phyloP scores from a whole-genome alignment of 2,888 invertebrate species.

The Dicycla oo region DNA sequence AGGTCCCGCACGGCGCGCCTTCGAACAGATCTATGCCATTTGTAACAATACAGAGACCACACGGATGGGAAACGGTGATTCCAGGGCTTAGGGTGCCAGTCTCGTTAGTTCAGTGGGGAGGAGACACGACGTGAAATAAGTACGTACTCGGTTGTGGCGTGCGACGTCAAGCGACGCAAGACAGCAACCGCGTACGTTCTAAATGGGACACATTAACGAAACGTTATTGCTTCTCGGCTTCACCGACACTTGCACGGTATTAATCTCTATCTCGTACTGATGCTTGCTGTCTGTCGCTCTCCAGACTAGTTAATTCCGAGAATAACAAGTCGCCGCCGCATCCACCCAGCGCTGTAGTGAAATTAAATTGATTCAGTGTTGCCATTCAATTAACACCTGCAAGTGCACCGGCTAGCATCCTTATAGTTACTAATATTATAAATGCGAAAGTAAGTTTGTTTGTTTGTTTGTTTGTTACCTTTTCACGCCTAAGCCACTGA shows the following conservation, averaged over 20 bases:
- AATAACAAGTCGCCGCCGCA: conserved; percentile 69
- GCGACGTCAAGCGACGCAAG: conserved; percentile 80
- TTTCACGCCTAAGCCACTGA: no score
- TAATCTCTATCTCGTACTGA: conserved; percentile 84
- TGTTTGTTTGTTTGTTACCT: no score
- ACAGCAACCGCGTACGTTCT: conserved; percentile 85
- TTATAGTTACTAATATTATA: no score
- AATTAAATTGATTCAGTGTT: conserved; percentile 49
- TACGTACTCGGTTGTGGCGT: conserved; percentile 75
- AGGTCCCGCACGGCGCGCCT: conserved; percentile 83
- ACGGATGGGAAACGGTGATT: conserved; percentile 85
- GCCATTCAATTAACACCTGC: conserved; percentile 48
- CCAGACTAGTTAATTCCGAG: conserved; percentile 77
- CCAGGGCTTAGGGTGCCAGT: conserved; percentile 82
- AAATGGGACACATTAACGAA: conserved; percentile 88
- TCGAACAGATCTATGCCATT: conserved; percentile 85
- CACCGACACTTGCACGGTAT: conserved; percentile 85
- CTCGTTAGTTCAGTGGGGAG: conserved; percentile 76
- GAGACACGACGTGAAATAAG: conserved; percentile 78
- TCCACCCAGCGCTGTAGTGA: conserved; percentile 47
- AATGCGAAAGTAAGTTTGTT: no score
- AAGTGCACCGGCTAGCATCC: neutral
- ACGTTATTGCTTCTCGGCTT: conserved; percentile 87
- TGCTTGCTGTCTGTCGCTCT: conserved; percentile 73
- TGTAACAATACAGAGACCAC: conserved; percentile 87